Percentiles rank a stretch among this genome's conserved stretches.
These are phyloP conservation scores for Sebastes oblongus DNA, from an alignment of 2,797 vertebrate species.

Conservation along the genomic window DNA sequence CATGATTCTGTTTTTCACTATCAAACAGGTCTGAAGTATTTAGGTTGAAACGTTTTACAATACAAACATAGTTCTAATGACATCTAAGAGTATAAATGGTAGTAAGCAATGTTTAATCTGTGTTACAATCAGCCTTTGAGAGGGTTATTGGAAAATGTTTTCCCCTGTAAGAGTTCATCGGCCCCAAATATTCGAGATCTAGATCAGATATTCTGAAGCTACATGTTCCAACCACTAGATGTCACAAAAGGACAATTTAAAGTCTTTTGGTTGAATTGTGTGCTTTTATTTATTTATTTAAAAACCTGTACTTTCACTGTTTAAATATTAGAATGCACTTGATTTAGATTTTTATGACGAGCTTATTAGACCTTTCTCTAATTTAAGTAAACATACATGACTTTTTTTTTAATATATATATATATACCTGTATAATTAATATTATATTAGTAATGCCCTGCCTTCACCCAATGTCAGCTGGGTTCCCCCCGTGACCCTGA, in stretches of 20 bases:
- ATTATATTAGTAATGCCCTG: too few species aligned
- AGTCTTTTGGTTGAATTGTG: neutral
- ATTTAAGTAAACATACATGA: neutral
- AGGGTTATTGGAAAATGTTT: too few species aligned
- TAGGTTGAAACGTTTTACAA: accelerated
- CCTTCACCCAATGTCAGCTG: too few species aligned
- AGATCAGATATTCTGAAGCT: neutral
- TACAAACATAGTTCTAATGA: too few species aligned
- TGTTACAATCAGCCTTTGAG: too few species aligned
- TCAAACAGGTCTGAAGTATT: too few species aligned
- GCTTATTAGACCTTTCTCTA: neutral
- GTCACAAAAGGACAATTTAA: neutral
- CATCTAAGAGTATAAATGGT: accelerated
- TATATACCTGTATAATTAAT: too few species aligned
- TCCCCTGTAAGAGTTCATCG: too few species aligned
- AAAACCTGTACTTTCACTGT: neutral
- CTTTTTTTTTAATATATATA: neutral
- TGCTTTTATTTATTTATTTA: neutral
- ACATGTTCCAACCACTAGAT: neutral
- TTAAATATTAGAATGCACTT: neutral
- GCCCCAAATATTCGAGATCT: accelerated
- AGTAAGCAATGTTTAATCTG: too few species aligned
- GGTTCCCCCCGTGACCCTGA: too few species aligned
- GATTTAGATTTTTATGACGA: neutral
- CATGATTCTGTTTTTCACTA: too few species aligned